Percentiles rank a stretch among this genome's conserved stretches.
Evolutionary conservation across 2,113 vertebrate species (phyloP).

Genomic region (Rhinopomastus cyanomelas): DNA sequence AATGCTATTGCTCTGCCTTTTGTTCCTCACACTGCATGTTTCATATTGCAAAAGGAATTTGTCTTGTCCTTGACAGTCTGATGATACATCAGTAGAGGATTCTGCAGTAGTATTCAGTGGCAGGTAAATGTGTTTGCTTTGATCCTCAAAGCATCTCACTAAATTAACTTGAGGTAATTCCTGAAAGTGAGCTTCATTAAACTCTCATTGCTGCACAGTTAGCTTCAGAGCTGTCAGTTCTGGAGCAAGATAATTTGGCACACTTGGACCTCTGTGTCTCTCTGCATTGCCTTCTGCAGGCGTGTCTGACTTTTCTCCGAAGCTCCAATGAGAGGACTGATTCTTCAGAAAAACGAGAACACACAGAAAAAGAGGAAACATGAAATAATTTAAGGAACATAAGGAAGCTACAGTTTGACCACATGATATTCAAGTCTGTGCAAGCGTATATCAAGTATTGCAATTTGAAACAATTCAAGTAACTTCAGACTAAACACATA

Average conservation of each 20-base stretch:
- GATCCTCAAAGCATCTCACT: neutral
- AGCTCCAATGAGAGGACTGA: neutral
- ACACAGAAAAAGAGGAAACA: slow-evolving; percentile 11
- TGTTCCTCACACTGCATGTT: neutral
- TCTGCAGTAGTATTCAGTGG: neutral
- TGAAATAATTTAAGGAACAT: slow-evolving; percentile 13
- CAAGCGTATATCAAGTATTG: neutral
- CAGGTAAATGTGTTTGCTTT: slow-evolving; percentile 7
- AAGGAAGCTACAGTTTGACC: neutral
- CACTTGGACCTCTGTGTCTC: neutral
- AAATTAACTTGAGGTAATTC: neutral
- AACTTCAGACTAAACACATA: neutral
- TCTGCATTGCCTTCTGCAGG: neutral
- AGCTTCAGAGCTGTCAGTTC: neutral
- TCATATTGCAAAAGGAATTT: slow-evolving; percentile 15
- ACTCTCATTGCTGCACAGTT: neutral
- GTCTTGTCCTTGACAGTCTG: neutral
- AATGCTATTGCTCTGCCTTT: slow-evolving; percentile 7
- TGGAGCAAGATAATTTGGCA: neutral
- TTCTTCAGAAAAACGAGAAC: neutral
- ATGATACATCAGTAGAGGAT: neutral
- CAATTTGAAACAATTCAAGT: neutral
- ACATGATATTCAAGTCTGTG: slow-evolving; percentile 22
- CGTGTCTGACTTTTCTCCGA: neutral
- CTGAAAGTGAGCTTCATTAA: neutral